phyloP scores from a whole-genome alignment of 2,888 invertebrate species.

The Ophraella communa region DNA sequence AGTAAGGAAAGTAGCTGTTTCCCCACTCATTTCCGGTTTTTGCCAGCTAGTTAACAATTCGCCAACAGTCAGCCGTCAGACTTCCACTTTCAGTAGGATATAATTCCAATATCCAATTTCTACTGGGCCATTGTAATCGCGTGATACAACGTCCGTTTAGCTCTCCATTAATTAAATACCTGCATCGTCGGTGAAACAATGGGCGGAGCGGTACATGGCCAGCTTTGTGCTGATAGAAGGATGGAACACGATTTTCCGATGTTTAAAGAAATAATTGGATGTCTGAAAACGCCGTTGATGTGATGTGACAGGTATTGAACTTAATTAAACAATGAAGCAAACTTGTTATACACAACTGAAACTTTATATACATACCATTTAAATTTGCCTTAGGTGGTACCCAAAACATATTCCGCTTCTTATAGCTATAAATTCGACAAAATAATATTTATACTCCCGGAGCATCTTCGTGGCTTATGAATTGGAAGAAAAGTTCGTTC shows the following conservation, averaged over 20 bases:
- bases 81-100: conserved; percentile 17
- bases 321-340: not conserved
- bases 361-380: too few relatives aligned
- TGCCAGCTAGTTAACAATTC: not conserved
- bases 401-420: too few relatives aligned
- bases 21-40: conserved; percentile 21
- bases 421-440: too few relatives aligned
- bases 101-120: conserved; percentile 37
- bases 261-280: not conserved
- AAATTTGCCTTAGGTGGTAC: too few relatives aligned
- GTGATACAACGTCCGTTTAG: conserved; percentile 37
- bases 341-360: too few relatives aligned
- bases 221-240: conserved; percentile 4
- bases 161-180: conserved; percentile 47
- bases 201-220: conserved; percentile 30
- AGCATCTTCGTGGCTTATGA: too few relatives aligned
- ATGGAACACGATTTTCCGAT: not conserved
- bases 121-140: conserved; percentile 36
- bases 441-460: too few relatives aligned
- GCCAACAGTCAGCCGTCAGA: conserved; percentile 1
- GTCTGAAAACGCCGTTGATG: not conserved
- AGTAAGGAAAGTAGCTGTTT: conserved; percentile 40
- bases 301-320: not conserved
- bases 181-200: conserved; percentile 41
- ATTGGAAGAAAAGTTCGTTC: too few relatives aligned